Percentiles rank a stretch among this genome's conserved stretches.
Evolutionary conservation across 2,888 invertebrate species (phyloP).

Genomic region (Papilio elwesi): DNA sequence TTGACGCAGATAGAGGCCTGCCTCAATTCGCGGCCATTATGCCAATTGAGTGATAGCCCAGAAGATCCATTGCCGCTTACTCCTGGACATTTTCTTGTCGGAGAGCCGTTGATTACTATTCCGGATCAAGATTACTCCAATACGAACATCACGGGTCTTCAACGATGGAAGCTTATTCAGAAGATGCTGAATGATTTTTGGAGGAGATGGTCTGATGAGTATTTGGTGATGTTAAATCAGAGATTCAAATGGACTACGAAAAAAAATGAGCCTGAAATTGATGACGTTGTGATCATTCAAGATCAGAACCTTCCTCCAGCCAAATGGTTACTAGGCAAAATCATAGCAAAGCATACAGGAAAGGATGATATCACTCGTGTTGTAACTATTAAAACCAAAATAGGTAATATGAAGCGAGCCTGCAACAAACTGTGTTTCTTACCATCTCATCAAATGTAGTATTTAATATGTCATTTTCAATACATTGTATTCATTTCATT

Average conservation of each 20-base stretch:
- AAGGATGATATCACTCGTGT: constrained; percentile 14
- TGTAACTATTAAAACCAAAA: constrained; percentile 8
- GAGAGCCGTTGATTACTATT: constrained; percentile 44
- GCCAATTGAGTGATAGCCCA: constrained; percentile 39
- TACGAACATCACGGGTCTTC: constrained; percentile 21
- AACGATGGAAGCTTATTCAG: constrained; percentile 46
- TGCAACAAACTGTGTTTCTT: too few species aligned
- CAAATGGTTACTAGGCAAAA: constrained; percentile 44
- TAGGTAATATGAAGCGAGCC: too few species aligned
- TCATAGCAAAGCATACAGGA: constrained; percentile 21
- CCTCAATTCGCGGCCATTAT: constrained; percentile 44
- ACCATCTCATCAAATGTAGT: too few species aligned
- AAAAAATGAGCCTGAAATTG: constrained; percentile 40
- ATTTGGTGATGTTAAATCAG: too few species aligned
- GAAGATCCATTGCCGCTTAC: constrained; percentile 45
- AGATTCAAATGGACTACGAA: constrained; percentile 43
- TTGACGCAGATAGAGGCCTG: constrained; percentile 46
- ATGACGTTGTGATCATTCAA: constrained; percentile 43
- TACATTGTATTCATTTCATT: too few species aligned
- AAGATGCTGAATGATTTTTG: constrained; percentile 47
- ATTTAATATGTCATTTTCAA: too few species aligned
- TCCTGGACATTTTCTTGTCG: constrained; percentile 46
- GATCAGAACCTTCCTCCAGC: constrained; percentile 44
- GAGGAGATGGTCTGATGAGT: constrained; percentile 46
- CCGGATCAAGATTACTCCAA: constrained; percentile 37